phyloP scores from a whole-genome alignment of 2,113 vertebrate species.

The Brachionichthys hirsutus region DNA sequence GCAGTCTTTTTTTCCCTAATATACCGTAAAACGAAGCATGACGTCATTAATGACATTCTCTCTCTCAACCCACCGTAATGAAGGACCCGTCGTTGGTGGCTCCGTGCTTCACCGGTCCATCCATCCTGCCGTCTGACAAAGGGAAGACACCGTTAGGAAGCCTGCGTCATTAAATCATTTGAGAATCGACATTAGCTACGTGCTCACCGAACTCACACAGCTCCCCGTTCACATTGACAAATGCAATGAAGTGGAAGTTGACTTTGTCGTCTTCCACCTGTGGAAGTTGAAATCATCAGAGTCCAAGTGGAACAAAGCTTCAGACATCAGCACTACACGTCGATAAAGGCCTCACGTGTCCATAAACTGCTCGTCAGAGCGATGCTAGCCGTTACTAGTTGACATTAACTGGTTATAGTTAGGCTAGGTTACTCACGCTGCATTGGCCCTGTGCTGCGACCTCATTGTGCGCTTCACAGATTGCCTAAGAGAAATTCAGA shows the following conservation, averaged over 20 bases:
- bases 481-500: slow-evolving; percentile 74
- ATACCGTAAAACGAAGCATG: no score
- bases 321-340: neutral
- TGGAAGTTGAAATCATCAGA: slow-evolving; percentile 5
- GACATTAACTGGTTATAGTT: neutral
- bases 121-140: slow-evolving; percentile 87
- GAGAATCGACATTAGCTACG: neutral
- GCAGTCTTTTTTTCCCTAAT: no score
- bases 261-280: slow-evolving; percentile 88
- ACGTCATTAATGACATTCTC: neutral
- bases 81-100: slow-evolving; percentile 82
- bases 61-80: slow-evolving; percentile 76
- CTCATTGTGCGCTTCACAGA: slow-evolving; percentile 86
- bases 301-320: neutral
- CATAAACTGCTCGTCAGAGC: no score
- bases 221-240: slow-evolving; percentile 86
- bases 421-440: slow-evolving; percentile 76
- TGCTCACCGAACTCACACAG: slow-evolving; percentile 92
- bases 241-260: slow-evolving; percentile 96
- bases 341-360: neutral
- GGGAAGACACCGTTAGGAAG: slow-evolving; percentile 9
- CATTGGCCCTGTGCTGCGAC: slow-evolving; percentile 91
- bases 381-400: neutral
- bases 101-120: slow-evolving; percentile 87
- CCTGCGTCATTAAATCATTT: neutral